phyloP scores from a whole-genome alignment of 92 coral and sea anemone species.

The Isaurus tuberculatus region DNA sequence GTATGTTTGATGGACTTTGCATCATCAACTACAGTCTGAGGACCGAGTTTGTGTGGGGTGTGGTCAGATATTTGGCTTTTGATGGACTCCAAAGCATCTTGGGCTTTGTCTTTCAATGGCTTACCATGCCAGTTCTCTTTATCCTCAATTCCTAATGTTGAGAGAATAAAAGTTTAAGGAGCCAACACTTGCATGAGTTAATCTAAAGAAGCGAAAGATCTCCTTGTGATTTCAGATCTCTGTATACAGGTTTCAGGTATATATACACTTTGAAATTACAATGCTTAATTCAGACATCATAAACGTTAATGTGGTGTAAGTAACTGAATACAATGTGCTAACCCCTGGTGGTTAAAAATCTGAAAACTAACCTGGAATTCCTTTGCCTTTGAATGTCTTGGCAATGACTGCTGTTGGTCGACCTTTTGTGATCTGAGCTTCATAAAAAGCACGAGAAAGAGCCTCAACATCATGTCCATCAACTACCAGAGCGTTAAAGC shows the following conservation, averaged over 20 bases:
- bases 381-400: conserved; percentile 91
- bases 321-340: background rate
- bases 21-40: conserved; percentile 79
- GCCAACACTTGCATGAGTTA: too few species aligned
- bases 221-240: too few species aligned
- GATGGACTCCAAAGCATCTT: conserved; percentile 62
- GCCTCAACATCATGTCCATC: conserved; percentile 94
- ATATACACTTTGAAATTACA: too few species aligned
- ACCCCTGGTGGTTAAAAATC: background rate
- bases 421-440: conserved; percentile 75
- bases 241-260: too few species aligned
- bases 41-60: conserved; percentile 67
- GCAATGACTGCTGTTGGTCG: conserved; percentile 92
- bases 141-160: conserved; percentile 82
- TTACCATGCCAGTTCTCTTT: conserved; percentile 91
- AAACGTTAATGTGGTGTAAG: background rate
- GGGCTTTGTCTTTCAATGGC: conserved; percentile 77
- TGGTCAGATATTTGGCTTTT: conserved; percentile 56
- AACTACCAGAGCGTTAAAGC: conserved; percentile 86
- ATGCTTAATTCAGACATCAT: too few species aligned
- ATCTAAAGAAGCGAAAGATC: too few species aligned
- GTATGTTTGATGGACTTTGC: conserved; percentile 63
- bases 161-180: background rate
- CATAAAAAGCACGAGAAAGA: conserved; percentile 84
- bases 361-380: conserved; percentile 75